Conservation (phyloP, 2,797 vertebrate species). For the Rhincodon typus region DNA sequence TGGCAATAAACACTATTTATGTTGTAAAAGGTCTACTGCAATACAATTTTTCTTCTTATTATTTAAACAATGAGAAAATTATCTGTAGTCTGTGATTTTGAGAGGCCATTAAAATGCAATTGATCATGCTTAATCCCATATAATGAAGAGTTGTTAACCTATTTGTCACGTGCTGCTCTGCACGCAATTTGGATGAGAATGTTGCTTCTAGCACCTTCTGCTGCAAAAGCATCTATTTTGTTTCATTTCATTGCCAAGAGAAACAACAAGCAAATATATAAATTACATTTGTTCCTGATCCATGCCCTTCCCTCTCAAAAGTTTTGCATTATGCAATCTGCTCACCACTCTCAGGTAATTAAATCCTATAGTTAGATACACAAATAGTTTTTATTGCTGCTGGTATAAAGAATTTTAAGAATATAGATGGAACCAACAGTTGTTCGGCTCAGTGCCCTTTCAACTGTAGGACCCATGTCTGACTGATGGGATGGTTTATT, state of each 20-base stretch:
- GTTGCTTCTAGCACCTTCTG: background rate
- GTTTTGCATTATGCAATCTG: background rate
- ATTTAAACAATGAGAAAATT: background rate
- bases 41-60: background rate
- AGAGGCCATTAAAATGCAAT: background rate
- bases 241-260: background rate
- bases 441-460: background rate
- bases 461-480: background rate
- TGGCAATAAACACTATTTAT: background rate
- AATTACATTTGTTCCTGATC: background rate
- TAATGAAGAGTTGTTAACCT: background rate
- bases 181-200: background rate
- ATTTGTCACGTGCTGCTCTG: background rate
- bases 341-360: background rate
- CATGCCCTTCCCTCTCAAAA: too few relatives aligned
- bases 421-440: background rate
- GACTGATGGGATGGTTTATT: background rate
- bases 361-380: background rate
- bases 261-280: background rate
- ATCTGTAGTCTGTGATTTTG: background rate
- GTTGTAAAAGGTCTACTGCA: background rate
- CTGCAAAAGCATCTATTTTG: background rate
- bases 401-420: background rate
- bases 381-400: background rate
- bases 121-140: background rate